Percentiles rank a stretch among this genome's conserved stretches.
phyloP scores from a whole-genome alignment of 2,888 invertebrate species.

The Pterostichus niger region DNA sequence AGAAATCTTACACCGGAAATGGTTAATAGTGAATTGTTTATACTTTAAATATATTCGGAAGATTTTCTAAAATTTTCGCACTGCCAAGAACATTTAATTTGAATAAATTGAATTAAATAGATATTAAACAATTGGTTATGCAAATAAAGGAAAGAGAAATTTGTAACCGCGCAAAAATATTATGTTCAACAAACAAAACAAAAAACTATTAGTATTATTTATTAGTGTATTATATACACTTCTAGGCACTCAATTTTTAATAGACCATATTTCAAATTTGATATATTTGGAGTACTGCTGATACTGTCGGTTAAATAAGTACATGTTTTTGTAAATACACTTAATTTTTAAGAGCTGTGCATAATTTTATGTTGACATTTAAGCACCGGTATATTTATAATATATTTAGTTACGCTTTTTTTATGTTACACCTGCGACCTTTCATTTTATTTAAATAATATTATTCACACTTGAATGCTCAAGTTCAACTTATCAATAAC shows the following conservation, averaged over 20 bases:
- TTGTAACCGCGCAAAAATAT: background rate
- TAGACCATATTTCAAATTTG: too few species aligned
- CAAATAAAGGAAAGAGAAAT: slow-evolving; percentile 33
- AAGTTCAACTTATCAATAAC: background rate
- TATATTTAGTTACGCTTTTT: slow-evolving; percentile 29
- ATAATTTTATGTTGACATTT: slow-evolving; percentile 7
- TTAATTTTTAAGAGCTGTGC: background rate
- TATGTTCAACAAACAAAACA: background rate
- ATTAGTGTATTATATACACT: background rate
- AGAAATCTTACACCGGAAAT: slow-evolving; percentile 36
- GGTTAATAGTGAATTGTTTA: slow-evolving; percentile 10
- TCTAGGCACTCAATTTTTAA: too few species aligned
- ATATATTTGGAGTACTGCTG: too few species aligned
- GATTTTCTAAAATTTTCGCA: slow-evolving; percentile 39
- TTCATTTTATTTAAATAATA: slow-evolving; percentile 1
- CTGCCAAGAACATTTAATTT: slow-evolving; percentile 2
- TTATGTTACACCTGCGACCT: slow-evolving; percentile 12
- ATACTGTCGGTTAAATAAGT: too few species aligned
- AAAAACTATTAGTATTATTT: too few species aligned
- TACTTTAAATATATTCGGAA: slow-evolving; percentile 26
- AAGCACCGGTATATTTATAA: slow-evolving; percentile 17
- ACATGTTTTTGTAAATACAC: too few species aligned
- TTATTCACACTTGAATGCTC: slow-evolving; percentile 28
- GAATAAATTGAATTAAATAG: slow-evolving; percentile 14
- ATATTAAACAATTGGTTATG: slow-evolving; percentile 21